Evolutionary conservation across 2,797 vertebrate genomes (phyloP).

Genomic region (Pelodytes ibericus): DNA sequence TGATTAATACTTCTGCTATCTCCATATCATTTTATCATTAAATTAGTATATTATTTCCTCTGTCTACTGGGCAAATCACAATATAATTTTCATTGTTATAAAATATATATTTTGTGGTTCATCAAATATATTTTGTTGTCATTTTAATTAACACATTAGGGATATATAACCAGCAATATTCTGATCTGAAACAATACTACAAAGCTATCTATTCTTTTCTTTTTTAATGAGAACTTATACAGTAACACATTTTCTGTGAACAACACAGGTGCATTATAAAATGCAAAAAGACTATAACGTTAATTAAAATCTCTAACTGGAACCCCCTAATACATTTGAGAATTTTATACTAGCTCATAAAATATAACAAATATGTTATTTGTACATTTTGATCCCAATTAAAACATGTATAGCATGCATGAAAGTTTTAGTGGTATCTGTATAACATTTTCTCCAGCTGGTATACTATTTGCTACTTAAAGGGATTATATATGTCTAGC

Average conservation of each 20-base stretch:
- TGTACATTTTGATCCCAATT: slow-evolving; percentile 8
- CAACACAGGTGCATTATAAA: slow-evolving; percentile 55
- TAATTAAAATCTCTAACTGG: slow-evolving; percentile 57
- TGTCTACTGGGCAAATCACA: too few species aligned
- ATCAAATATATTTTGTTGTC: slow-evolving; percentile 49
- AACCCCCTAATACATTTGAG: slow-evolving; percentile 47
- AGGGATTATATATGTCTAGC: too few species aligned
- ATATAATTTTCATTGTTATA: too few species aligned
- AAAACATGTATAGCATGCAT: background rate
- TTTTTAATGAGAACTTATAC: slow-evolving; percentile 55
- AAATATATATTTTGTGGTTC: slow-evolving; percentile 5
- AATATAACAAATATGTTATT: slow-evolving; percentile 24
- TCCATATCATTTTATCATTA: too few species aligned
- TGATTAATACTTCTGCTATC: too few species aligned
- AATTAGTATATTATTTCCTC: too few species aligned
- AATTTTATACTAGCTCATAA: slow-evolving; percentile 4
- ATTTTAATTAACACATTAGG: slow-evolving; percentile 67
- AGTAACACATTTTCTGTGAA: slow-evolving; percentile 54
- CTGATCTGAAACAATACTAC: slow-evolving; percentile 45
- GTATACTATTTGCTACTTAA: too few species aligned
- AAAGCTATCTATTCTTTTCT: slow-evolving; percentile 40
- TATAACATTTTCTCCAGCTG: background rate
- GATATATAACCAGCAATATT: slow-evolving; percentile 56
- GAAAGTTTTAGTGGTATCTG: background rate
- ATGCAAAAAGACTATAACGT: slow-evolving; percentile 38